Base-by-base conservation (phyloP, 2,113 vertebrate species). In the Cryptotis parvus region DNA sequence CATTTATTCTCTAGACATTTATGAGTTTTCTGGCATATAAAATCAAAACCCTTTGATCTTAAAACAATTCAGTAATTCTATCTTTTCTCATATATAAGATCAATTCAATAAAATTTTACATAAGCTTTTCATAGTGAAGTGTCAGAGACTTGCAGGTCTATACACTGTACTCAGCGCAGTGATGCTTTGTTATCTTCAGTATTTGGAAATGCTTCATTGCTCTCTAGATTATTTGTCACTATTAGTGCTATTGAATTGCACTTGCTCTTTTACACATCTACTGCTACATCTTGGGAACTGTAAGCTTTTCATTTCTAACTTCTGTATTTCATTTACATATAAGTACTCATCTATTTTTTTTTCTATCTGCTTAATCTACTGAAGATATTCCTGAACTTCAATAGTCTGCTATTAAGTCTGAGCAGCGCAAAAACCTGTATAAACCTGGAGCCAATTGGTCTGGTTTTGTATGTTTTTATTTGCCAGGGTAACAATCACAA, bases 1-100 rank as follows among this genome's bases (percentile, higher is more conserved):
- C 73, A 72, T 97, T 97, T 95, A 79, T 35, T 45, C 92, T 55
- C 2, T 76, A 78, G 65, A 87, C 6, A 20, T 89, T 77, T 93
- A 73, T 33, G 37, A 74, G 29, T 82, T 75, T 79, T 87, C 85
- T 69, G 78, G 35, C 39, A 11, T 52, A 22, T 69, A 82, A 89
- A 43, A 22, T 14, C 10, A 49, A 39, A 16, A 92, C 85, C 18
- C 22, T 94, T 76, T 65, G 29, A 31, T 88, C 35, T 65, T 90
- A 93, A 78, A 70, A 65, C 63, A 91, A 84, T 81, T 87, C 41
- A 75, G 33, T 65, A 77, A 63, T 72, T 82, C 89, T 55, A 49
- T 72, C 27, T 77, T 82, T 90, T 52, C 33, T 82, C 20, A 58
- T 26, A 69, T 35, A 31, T 70, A 33, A 55, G 24, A 86, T 90